These are phyloP conservation scores for Drosophila anomelani DNA, from an alignment of 2,888 invertebrate species.

Conservation along the genomic window DNA sequence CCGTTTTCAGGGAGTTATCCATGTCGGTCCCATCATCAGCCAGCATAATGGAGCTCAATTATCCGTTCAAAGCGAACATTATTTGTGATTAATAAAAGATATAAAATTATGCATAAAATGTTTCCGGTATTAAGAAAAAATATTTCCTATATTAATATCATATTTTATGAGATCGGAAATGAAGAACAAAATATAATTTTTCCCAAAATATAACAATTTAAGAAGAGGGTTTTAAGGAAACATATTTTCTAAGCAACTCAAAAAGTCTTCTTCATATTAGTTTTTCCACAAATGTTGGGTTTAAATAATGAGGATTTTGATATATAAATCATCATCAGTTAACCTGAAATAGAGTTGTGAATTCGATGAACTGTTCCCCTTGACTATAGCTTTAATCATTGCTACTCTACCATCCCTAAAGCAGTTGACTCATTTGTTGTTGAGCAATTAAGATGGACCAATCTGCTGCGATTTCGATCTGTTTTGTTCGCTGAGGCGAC, in stretches of 20 bases:
- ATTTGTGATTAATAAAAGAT: neutral
- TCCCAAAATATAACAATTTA: neutral
- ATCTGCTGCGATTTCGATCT: slow-evolving; percentile 51
- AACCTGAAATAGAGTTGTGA: neutral
- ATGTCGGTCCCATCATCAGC: neutral
- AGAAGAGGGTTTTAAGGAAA: neutral
- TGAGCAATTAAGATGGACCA: slow-evolving; percentile 37
- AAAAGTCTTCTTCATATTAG: too few relatives aligned
- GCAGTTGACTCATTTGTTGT: slow-evolving; percentile 34
- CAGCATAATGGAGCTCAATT: slow-evolving; percentile 5
- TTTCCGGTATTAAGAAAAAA: neutral
- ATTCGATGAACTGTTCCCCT: neutral
- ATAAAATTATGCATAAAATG: neutral
- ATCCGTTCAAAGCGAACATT: neutral
- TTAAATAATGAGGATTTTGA: too few relatives aligned
- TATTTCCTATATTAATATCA: neutral
- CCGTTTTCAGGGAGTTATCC: slow-evolving; percentile 3
- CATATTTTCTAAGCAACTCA: neutral
- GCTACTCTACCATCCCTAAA: neutral
- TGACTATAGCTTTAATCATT: slow-evolving; percentile 1
- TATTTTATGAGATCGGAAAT: neutral
- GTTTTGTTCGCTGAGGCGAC: slow-evolving; percentile 51
- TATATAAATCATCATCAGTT: too few relatives aligned
- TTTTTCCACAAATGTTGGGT: too few relatives aligned
- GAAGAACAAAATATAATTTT: neutral